A percentile compares a stretch with the other conserved stretches of the same genome.
These are phyloP conservation scores for Tachina lurida DNA, from an alignment of 2,888 invertebrate genomes.

Conservation along the genomic window DNA sequence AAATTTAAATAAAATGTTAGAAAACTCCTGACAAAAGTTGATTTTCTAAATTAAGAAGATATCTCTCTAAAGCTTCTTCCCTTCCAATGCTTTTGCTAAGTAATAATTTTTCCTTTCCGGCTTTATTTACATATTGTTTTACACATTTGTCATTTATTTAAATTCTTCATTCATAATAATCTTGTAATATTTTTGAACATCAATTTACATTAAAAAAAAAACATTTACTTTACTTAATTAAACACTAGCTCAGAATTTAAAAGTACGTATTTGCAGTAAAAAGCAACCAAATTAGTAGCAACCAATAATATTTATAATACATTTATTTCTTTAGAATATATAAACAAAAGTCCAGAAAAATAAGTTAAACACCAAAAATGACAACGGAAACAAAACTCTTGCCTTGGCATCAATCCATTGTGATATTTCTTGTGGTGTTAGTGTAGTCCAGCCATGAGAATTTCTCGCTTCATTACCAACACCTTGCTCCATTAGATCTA, in stretches of 20 bases:
- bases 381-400: constrained; percentile 89
- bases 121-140: too few relatives aligned
- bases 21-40: constrained; percentile 43
- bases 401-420: constrained; percentile 92
- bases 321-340: constrained; percentile 78
- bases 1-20: constrained; percentile 44
- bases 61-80: too few relatives aligned
- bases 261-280: too few relatives aligned
- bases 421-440: constrained; percentile 94
- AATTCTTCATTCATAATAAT: background rate
- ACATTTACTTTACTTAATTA: background rate
- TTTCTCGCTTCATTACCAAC: constrained; percentile 80
- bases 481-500: constrained; percentile 75
- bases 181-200: background rate
- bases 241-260: too few relatives aligned
- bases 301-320: too few relatives aligned
- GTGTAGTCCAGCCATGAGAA: constrained; percentile 87
- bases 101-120: background rate
- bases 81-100: background rate
- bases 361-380: constrained; percentile 91
- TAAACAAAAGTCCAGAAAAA: constrained; percentile 91
- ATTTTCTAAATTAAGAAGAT: too few relatives aligned
- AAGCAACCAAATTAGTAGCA: too few relatives aligned
- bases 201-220: constrained; percentile 10
- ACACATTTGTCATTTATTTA: too few relatives aligned